A percentile compares a stretch with the other conserved stretches of the same genome.
Evolutionary conservation across 2,113 vertebrate genomes (phyloP).

Genomic region (Montifringilla adamsi): DNA sequence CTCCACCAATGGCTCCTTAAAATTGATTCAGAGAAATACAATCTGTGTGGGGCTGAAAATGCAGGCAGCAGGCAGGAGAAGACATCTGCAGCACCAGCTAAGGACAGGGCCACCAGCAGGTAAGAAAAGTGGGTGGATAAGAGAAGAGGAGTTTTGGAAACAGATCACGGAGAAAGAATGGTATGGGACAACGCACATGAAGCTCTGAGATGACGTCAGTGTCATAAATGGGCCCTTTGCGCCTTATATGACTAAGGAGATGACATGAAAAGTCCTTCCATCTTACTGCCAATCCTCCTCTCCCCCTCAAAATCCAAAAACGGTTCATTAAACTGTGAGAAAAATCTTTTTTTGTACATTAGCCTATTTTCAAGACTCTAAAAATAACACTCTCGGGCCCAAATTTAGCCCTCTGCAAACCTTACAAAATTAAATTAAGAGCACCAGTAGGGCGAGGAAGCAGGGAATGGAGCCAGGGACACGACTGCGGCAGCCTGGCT

Average conservation of each 20-base stretch:
- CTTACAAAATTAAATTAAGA: background rate
- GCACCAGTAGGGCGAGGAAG: background rate
- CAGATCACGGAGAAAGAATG: background rate
- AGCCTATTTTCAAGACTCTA: constrained; percentile 24
- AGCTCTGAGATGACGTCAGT: background rate
- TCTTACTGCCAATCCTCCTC: background rate
- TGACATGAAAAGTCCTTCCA: background rate
- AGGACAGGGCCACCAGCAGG: background rate
- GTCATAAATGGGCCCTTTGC: background rate
- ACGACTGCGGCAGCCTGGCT: rapidly evolving
- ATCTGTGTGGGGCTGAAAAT: background rate
- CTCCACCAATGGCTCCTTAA: background rate
- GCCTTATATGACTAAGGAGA: background rate
- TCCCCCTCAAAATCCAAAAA: background rate
- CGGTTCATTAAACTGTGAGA: background rate
- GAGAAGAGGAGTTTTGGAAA: background rate
- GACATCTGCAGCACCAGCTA: background rate
- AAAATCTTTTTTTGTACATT: constrained; percentile 9
- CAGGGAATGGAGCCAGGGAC: background rate
- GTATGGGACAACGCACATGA: background rate
- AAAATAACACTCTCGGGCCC: background rate
- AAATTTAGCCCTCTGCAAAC: constrained; percentile 5
- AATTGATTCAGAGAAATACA: background rate
- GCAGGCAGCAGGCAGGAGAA: background rate
- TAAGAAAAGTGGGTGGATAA: background rate